Conservation (phyloP, 1,140 invertebrate species). For the Rhopalosiphum padi region DNA sequence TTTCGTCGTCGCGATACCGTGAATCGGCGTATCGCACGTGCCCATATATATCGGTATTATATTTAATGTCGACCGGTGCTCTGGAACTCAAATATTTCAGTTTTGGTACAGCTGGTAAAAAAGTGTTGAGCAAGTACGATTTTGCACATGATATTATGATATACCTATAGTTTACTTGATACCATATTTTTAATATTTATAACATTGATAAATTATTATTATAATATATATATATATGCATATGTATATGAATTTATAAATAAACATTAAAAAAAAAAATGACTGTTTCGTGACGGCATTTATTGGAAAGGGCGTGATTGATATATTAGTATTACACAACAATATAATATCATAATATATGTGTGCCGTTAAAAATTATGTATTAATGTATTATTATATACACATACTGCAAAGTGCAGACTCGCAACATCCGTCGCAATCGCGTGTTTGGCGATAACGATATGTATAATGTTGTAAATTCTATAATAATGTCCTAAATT, state of each 20-base stretch:
- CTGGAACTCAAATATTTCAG: slow-evolving; percentile 49
- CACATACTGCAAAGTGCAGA: not conserved
- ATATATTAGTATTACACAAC: not conserved
- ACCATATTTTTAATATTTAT: not conserved
- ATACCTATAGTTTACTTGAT: not conserved
- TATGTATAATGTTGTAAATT: not conserved
- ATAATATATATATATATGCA: no score
- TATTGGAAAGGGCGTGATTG: no score
- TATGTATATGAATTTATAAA: no score
- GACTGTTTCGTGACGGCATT: no score
- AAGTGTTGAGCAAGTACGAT: slow-evolving; percentile 54
- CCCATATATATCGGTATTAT: not conserved
- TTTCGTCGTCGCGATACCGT: not conserved
- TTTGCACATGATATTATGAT: not conserved
- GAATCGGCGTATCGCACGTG: not conserved
- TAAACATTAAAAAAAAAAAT: no score
- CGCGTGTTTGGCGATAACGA: not conserved
- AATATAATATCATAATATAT: not conserved
- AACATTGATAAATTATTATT: no score
- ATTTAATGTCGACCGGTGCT: slow-evolving; percentile 54
- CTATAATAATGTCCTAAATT: not conserved
- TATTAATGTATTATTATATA: not conserved
- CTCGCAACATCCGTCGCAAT: not conserved
- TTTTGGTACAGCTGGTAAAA: slow-evolving; percentile 54
- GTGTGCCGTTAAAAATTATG: not conserved